Evolutionary conservation across 2,797 vertebrate species (phyloP), one percentile per base, ranked within the genome.

Genomic region (Cryptoprocta ferox): DNA sequence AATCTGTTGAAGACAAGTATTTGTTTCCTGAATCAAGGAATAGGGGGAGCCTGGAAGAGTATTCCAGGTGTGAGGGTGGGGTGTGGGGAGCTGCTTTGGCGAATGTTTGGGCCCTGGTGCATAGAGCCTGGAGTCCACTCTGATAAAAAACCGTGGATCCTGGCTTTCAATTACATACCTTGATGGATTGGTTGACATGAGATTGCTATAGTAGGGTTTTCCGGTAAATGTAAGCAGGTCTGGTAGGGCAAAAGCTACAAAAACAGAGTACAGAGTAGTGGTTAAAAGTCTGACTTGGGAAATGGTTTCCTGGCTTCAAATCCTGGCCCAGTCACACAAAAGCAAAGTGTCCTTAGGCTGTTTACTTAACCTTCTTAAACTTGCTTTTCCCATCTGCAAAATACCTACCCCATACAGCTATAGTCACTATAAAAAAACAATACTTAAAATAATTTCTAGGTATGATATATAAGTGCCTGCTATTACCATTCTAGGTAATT

Each of bases 381-480:
- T 88, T 79, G 45, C 35, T 88, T 85, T 96, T n/a, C 30, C 88
- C 59, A 70, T 70, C 19, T 78, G 9, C 76, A 50, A 97, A 91
- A 91, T 68, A 37, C 5, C 42, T 84, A 65, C 10, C 1, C 85
- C 37, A 66, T 11, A 85, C 37, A 96, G 45, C n/a, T 53, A 42
- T 78, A 42, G n/a, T 91, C 28, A 42, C 56, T 48, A 24, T 61
- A 26, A 79, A 32, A 26, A 45, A 42, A 78, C 91, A 45, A 39
- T 63, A 65, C 35, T 94, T 92, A 79, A 83, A 87, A 79, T 79
- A 35, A 2, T 89, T 71, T 35, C 28, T 28, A 42, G 4, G 21
- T 28, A 68, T 94, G 26, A 73, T 13, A 16, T 59, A 0, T 87
- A 32, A 61, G 15, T 66, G 16, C n/a, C 53, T 45, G 24, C 37